phyloP scores from a whole-genome alignment of 2,113 vertebrate genomes.

The Nothocercus nigrocapillus region DNA sequence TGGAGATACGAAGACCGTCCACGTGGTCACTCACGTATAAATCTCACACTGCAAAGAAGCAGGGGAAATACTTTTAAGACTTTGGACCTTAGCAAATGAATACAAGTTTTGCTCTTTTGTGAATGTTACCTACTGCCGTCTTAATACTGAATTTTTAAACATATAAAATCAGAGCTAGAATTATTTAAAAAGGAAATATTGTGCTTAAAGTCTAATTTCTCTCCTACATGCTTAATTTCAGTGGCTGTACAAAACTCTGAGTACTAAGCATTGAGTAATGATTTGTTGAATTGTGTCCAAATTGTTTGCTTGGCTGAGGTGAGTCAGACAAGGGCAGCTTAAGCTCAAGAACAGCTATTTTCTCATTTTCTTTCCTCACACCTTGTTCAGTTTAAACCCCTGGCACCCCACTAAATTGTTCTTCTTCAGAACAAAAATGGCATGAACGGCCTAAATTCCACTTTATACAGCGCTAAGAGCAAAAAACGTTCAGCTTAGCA shows the following conservation, averaged over 20 bases:
- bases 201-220: background rate
- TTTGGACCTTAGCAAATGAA: background rate
- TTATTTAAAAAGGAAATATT: background rate
- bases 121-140: background rate
- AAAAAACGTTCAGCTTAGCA: slow-evolving; percentile 1
- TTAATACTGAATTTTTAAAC: background rate
- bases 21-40: background rate
- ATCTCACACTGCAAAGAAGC: background rate
- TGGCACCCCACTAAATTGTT: slow-evolving; percentile 7
- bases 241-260: background rate
- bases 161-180: background rate
- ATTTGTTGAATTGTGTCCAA: background rate
- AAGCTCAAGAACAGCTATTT: background rate
- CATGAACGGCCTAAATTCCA: background rate
- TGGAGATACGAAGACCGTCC: background rate
- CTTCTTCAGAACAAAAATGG: slow-evolving; percentile 1
- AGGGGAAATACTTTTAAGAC: background rate
- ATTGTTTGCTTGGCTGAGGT: background rate
- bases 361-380: slow-evolving; percentile 1
- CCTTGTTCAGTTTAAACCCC: background rate
- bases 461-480: background rate
- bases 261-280: background rate
- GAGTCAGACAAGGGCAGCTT: background rate
- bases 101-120: background rate
- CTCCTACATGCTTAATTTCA: background rate